Evolutionary conservation across 2,113 vertebrate genomes (phyloP).

Genomic region (Marmota flaviventris): DNA sequence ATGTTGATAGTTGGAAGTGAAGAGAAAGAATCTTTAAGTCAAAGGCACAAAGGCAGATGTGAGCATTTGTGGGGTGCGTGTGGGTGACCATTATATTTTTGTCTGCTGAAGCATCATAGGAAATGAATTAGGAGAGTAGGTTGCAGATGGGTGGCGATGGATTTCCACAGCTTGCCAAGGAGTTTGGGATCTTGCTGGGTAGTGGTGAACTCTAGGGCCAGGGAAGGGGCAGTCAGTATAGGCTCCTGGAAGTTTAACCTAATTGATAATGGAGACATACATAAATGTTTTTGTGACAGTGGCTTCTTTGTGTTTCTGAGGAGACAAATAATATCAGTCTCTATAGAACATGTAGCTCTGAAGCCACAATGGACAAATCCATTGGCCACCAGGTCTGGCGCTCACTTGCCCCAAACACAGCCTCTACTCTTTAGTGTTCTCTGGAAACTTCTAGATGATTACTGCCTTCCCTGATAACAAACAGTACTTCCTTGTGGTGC

Average conservation of each 20-base stretch:
- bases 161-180: not conserved
- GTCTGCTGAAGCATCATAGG: not conserved
- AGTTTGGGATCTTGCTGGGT: not conserved
- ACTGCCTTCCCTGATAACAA: not conserved
- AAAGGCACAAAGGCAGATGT: not conserved
- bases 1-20: not conserved
- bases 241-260: not conserved
- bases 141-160: not conserved
- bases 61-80: not conserved
- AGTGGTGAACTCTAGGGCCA: not conserved
- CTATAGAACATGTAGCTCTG: not conserved
- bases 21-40: not conserved
- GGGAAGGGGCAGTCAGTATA: not conserved
- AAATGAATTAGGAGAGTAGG: not conserved
- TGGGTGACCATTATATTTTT: not conserved
- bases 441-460: not conserved
- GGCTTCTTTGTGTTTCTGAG: no score
- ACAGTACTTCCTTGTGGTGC: not conserved
- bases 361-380: rapidly evolving
- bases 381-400: not conserved
- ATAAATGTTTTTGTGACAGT: not conserved
- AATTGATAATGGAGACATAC: not conserved
- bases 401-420: not conserved
- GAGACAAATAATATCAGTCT: not conserved
- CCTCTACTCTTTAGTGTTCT: not conserved